Base-by-base conservation (phyloP, 2,113 vertebrate species). In the Raphicerus campestris region DNA sequence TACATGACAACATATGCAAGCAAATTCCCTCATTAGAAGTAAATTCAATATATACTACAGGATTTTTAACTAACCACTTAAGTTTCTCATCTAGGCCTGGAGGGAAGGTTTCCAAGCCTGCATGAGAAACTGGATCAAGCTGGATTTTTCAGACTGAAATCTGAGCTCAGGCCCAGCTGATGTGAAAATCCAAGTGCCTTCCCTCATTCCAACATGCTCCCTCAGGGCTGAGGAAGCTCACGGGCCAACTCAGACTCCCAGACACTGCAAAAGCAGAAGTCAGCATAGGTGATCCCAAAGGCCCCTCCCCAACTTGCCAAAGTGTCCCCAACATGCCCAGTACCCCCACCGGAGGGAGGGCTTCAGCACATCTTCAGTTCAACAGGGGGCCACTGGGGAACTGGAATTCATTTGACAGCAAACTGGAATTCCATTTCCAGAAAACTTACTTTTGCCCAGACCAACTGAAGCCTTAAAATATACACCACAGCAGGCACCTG, bases 361-460 rank as follows among this genome's bases (percentile, higher is more conserved):
- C 22, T 47, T 63, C 32, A 19, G 45, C 45, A 11, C 26, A 49
- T 8, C 45, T 61, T 42, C 45, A 17, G 28, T 30, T 24, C 66
- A 42, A 17, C 11, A 77, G 51, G 20, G n/a, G 35, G 93, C 85
- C 26, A 30, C 70, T 55, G 22, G 53, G 20, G 60, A 87, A 73
- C 32, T 78, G 28, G 20, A 89, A 73, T 51, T 95, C 84, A 63
- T 49, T 42, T 75, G 32, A 70, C 3, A 53, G 56, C n/a, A 86
- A 92, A 75, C 73, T 13, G 45, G 24, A 92, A 55, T 85, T 89
- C 85, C 53, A 9, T 53, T 75, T 77, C 56, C 28, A 87, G 51
- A 92, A 93, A 95, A 88, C 10, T 45, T 28, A 90, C 91, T 87
- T 92, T 56, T 90, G 80, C 82, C 80, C 53, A 80, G 56, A 85